phyloP scores from a whole-genome alignment of 2,113 vertebrate genomes.

The Girardinichthys multiradiatus region DNA sequence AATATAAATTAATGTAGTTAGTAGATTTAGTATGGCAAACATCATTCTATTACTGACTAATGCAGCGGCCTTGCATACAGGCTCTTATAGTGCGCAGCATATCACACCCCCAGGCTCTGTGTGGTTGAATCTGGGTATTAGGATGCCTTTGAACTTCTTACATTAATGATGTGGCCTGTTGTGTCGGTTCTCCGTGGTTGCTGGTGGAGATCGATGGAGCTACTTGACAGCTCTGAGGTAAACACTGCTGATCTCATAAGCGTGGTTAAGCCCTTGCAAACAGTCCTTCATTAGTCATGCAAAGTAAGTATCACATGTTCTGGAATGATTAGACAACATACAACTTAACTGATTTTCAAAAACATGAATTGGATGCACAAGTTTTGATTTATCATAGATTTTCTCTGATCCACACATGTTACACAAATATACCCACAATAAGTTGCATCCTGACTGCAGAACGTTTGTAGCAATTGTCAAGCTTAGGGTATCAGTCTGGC shows the following conservation, averaged over 20 bases:
- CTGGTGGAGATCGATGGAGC: conserved; percentile 54
- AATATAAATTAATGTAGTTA: neutral
- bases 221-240: conserved; percentile 51
- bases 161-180: conserved; percentile 28
- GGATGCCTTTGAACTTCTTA: conserved; percentile 31
- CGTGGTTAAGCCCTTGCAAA: conserved; percentile 39
- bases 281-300: conserved; percentile 57
- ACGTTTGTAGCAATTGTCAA: no score
- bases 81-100: neutral
- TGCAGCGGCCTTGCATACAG: neutral
- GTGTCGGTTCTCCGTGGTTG: conserved; percentile 20
- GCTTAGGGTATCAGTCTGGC: no score
- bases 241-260: conserved; percentile 53
- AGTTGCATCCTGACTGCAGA: no score
- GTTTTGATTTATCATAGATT: neutral
- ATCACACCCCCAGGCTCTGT: conserved; percentile 14
- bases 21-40: neutral
- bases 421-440: neutral
- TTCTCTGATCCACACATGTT: neutral
- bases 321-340: neutral
- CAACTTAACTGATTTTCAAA: neutral
- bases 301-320: conserved; percentile 16
- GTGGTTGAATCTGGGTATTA: conserved; percentile 8
- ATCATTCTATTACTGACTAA: neutral
- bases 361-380: neutral